Evolutionary conservation across 2,888 invertebrate genomes (phyloP).

Genomic region (Celastrina argiolus): DNA sequence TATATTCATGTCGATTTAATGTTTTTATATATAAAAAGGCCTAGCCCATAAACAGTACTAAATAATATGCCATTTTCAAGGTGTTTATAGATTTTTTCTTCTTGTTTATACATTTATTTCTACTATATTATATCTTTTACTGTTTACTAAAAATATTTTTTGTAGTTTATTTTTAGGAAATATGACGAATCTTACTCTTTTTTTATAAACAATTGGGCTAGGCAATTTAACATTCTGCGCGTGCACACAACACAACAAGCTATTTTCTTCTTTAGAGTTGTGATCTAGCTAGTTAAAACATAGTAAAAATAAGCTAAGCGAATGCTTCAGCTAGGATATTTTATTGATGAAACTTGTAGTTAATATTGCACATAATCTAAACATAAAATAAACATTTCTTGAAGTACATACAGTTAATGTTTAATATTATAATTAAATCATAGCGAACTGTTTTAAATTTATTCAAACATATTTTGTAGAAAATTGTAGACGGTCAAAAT

Average conservation of each 20-base stretch:
- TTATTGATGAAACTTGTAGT: too few relatives aligned
- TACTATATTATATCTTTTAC: neutral
- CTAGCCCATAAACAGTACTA: neutral
- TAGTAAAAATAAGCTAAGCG: too few relatives aligned
- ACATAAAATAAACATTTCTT: neutral
- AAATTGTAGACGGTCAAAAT: neutral
- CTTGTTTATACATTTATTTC: too few relatives aligned
- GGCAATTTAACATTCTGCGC: neutral
- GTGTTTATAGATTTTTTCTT: too few relatives aligned
- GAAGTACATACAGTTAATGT: neutral
- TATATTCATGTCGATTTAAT: neutral
- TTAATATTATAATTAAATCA: neutral
- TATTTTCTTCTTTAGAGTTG: neutral
- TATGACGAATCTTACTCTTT: neutral
- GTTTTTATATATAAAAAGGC: neutral
- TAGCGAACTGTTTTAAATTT: neutral
- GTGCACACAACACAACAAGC: neutral
- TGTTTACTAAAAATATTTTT: neutral
- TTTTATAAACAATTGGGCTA: neutral
- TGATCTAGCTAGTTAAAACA: neutral
- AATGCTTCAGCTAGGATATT: too few relatives aligned
- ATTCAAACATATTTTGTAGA: neutral
- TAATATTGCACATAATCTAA: neutral
- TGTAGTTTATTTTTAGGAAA: neutral
- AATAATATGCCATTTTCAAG: neutral